Conservation (phyloP, 2,113 vertebrate genomes). For the Chroicocephalus ridibundus region DNA sequence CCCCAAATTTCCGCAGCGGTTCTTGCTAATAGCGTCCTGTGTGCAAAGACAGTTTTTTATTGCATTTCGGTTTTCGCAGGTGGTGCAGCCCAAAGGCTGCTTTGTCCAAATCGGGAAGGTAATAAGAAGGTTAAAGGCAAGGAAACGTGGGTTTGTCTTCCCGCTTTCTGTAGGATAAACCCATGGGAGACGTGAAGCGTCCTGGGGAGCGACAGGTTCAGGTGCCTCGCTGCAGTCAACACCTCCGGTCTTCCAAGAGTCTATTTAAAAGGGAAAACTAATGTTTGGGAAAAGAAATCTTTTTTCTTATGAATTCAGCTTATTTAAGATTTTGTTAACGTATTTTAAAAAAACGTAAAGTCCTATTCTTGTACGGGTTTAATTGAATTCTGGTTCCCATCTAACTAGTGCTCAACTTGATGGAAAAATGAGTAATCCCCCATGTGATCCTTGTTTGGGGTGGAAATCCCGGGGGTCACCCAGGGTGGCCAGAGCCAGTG, state of each 20-base stretch:
- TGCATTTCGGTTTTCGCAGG: not conserved
- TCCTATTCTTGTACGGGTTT: accelerated
- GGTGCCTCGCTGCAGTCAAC: not conserved
- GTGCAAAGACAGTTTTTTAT: not conserved
- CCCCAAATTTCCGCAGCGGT: not conserved
- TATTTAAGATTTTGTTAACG: not conserved
- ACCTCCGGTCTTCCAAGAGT: not conserved
- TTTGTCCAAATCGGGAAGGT: not conserved
- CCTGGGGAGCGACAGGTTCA: not conserved
- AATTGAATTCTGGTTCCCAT: not conserved
- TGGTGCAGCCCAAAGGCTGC: accelerated
- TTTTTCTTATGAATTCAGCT: accelerated
- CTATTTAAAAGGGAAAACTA: not conserved
- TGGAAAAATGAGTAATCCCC: not conserved
- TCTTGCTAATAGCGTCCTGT: not conserved
- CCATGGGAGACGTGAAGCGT: not conserved
- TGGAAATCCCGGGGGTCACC: accelerated
- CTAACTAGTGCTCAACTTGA: accelerated
- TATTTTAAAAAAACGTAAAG: not conserved
- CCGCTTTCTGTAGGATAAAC: not conserved
- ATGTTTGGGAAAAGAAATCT: not conserved
- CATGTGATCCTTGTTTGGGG: not conserved
- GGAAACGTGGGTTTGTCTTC: not conserved
- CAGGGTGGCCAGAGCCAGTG: not conserved
- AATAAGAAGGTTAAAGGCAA: not conserved